Evolutionary conservation across 1,140 invertebrate genomes (phyloP).

Genomic region (Eumeta japonica): DNA sequence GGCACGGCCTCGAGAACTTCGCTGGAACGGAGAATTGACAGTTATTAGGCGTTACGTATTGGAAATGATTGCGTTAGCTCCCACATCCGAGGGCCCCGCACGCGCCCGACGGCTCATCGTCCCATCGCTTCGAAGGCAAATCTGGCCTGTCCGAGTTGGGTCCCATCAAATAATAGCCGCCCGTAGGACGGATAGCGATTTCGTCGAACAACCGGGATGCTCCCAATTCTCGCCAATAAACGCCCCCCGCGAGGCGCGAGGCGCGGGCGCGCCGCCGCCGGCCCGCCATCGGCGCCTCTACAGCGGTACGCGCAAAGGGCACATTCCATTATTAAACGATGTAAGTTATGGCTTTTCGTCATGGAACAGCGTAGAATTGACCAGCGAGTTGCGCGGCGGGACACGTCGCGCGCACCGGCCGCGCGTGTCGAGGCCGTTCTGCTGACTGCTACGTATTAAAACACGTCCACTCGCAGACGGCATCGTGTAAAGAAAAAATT

Average conservation of each 20-base stretch:
- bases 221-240: conserved; percentile 52
- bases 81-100: too few relatives aligned
- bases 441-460: too few relatives aligned
- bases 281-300: conserved; percentile 31
- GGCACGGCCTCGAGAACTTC: neutral
- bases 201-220: conserved; percentile 48
- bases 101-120: too few relatives aligned
- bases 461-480: too few relatives aligned
- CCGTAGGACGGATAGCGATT: conserved; percentile 44
- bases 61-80: conserved; percentile 20
- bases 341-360: conserved; percentile 20
- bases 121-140: too few relatives aligned
- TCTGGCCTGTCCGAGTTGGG: conserved; percentile 26
- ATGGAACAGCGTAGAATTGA: conserved; percentile 27
- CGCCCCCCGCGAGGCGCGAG: conserved; percentile 36
- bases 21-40: conserved; percentile 2
- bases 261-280: conserved; percentile 16
- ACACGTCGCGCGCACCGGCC: conserved; percentile 15
- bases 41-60: conserved; percentile 11
- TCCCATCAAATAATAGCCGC: conserved; percentile 32
- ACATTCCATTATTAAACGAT: conserved; percentile 22
- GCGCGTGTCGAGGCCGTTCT: conserved; percentile 14
- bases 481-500: too few relatives aligned
- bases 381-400: conserved; percentile 24
- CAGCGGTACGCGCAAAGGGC: conserved; percentile 17